These are phyloP conservation scores for Punctoribates punctum DNA, from an alignment of 2,888 invertebrate genomes.

Conservation along the genomic window DNA sequence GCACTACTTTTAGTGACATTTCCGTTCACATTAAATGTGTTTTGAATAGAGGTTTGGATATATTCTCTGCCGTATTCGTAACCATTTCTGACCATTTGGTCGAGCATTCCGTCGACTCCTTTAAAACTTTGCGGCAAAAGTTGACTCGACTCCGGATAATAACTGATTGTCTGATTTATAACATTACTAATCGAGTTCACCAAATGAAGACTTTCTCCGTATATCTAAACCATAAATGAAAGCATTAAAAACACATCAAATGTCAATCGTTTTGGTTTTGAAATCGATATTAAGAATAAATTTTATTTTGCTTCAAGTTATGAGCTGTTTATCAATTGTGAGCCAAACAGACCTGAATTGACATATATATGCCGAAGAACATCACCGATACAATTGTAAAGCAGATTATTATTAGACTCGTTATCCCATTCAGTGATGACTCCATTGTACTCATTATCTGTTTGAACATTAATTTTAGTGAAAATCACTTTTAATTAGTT, in stretches of 20 bases:
- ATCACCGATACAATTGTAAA: constrained; percentile 17
- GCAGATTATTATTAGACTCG: constrained; percentile 28
- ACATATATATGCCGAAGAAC: constrained; percentile 25
- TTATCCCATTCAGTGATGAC: constrained; percentile 26
- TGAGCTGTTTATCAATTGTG: not conserved
- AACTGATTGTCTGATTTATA: constrained; percentile 79
- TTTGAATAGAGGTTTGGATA: constrained; percentile 66
- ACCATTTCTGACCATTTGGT: constrained; percentile 85
- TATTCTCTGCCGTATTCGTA: constrained; percentile 88
- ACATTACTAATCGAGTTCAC: constrained; percentile 82
- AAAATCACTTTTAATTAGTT: not conserved
- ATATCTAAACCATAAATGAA: constrained; percentile 67
- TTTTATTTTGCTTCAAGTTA: too few relatives aligned
- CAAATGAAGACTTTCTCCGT: constrained; percentile 87
- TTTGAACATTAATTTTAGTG: too few relatives aligned
- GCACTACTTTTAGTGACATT: constrained; percentile 58
- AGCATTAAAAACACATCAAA: not conserved
- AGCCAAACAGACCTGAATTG: constrained; percentile 1
- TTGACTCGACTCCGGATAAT: constrained; percentile 77
- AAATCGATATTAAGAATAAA: too few relatives aligned
- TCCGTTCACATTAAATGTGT: constrained; percentile 68
- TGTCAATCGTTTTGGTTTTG: too few relatives aligned
- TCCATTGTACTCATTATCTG: constrained; percentile 28
- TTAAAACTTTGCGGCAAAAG: constrained; percentile 80
- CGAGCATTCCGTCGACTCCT: constrained; percentile 61